phyloP scores from a whole-genome alignment of 2,113 vertebrate genomes.

The Laticauda laticaudata region DNA sequence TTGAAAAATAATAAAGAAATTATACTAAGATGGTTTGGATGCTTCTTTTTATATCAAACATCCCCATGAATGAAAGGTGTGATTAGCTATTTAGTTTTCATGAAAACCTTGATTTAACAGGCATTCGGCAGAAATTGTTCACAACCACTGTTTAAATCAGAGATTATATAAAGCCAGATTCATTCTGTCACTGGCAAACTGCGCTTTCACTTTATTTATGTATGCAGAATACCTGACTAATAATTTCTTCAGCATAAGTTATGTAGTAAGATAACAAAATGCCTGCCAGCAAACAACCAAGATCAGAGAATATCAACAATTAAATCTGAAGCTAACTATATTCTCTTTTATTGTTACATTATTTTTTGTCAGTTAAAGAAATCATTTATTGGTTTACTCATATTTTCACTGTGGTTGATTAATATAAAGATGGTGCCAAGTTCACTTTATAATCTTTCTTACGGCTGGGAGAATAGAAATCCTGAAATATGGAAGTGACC shows the following conservation, averaged over 20 bases:
- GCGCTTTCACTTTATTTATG: background rate
- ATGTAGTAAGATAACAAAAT: background rate
- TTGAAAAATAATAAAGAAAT: background rate
- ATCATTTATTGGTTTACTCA: background rate
- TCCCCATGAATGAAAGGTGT: background rate
- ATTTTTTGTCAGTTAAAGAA: background rate
- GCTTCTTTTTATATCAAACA: background rate
- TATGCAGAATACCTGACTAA: background rate
- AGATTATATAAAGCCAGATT: background rate
- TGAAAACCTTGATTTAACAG: background rate
- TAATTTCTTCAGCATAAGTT: background rate
- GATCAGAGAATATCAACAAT: background rate
- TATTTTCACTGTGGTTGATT: background rate
- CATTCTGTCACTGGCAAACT: background rate
- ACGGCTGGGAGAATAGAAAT: background rate
- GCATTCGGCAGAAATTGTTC: background rate
- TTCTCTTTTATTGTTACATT: background rate
- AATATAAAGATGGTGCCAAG: background rate
- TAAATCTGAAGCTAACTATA: no score
- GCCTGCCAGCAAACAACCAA: background rate
- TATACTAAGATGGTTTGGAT: background rate
- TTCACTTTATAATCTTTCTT: background rate
- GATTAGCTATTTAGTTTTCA: background rate
- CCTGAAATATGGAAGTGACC: background rate
- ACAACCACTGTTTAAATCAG: background rate